phyloP scores from a whole-genome alignment of 1,140 invertebrate species.

The Philotrypesis tridentata region DNA sequence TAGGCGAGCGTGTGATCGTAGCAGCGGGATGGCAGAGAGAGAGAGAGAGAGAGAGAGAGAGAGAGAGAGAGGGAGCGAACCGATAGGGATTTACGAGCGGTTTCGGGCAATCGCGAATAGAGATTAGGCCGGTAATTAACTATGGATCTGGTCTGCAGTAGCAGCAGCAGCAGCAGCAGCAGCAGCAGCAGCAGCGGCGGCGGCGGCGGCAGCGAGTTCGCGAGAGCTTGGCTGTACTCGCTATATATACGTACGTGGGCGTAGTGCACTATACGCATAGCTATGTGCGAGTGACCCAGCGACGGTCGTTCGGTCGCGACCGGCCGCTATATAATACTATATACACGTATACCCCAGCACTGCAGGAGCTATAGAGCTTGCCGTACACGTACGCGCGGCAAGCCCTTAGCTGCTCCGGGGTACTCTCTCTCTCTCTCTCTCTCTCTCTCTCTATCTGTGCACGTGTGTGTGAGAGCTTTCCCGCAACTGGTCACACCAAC shows the following conservation, averaged over 20 bases:
- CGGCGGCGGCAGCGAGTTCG: neutral
- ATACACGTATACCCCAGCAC: too few species aligned
- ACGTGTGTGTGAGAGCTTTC: neutral
- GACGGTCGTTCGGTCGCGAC: neutral
- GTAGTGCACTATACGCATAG: neutral
- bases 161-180: too few species aligned
- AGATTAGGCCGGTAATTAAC: constrained; percentile 75
- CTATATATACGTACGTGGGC: neutral
- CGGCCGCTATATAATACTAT: neutral
- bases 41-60: constrained; percentile 50
- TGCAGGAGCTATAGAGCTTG: too few species aligned
- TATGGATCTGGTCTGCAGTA: constrained; percentile 64
- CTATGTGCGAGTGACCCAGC: neutral
- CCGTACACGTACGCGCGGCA: too few species aligned
- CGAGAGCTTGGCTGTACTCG: neutral
- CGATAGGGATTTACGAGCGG: constrained; percentile 74
- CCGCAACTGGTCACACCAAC: neutral
- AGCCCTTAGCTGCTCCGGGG: too few species aligned
- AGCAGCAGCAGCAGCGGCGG: too few species aligned
- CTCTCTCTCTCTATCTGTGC: neutral
- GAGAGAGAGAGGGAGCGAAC: constrained; percentile 64
- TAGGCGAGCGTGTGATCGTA: neutral
- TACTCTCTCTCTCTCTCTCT: too few species aligned
- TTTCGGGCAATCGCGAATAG: constrained; percentile 74
- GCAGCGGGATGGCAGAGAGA: constrained; percentile 44